These are phyloP conservation scores for Sorex araneus DNA, from an alignment of 2,113 vertebrate species.

Conservation along the genomic window DNA sequence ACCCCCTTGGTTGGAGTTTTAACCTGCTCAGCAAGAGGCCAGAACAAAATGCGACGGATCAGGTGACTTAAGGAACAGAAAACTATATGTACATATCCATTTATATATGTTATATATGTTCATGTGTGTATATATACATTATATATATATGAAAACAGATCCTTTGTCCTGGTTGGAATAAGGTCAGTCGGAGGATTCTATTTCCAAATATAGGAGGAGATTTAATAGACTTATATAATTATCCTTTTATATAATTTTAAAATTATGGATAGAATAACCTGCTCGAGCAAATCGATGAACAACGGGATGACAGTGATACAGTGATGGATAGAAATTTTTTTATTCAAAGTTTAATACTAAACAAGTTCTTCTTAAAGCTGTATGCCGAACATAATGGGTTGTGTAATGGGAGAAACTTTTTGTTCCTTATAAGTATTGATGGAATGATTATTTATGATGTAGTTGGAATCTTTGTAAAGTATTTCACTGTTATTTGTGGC, in stretches of 20 bases:
- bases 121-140: too few species aligned
- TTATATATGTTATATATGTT: too few species aligned
- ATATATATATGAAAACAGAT: background rate
- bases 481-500: slow-evolving; percentile 64
- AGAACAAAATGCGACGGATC: background rate
- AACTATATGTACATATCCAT: background rate
- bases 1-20: background rate
- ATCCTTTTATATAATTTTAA: slow-evolving; percentile 42
- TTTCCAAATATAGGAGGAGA: slow-evolving; percentile 64
- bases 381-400: slow-evolving; percentile 65
- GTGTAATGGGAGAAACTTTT: slow-evolving; percentile 11
- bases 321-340: background rate
- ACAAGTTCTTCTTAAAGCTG: slow-evolving; percentile 60
- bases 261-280: too few species aligned
- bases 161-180: slow-evolving; percentile 55
- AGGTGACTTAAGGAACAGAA: background rate
- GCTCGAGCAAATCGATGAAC: too few species aligned
- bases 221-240: slow-evolving; percentile 43
- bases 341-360: slow-evolving; percentile 72
- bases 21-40: background rate
- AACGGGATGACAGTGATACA: too few species aligned
- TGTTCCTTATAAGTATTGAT: slow-evolving; percentile 62
- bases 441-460: slow-evolving; percentile 68
- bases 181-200: slow-evolving; percentile 47
- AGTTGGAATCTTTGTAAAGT: slow-evolving; percentile 67